These are phyloP conservation scores for Rhabdophis nuchalis DNA, from an alignment of 2,797 vertebrate species.

Conservation along the genomic window DNA sequence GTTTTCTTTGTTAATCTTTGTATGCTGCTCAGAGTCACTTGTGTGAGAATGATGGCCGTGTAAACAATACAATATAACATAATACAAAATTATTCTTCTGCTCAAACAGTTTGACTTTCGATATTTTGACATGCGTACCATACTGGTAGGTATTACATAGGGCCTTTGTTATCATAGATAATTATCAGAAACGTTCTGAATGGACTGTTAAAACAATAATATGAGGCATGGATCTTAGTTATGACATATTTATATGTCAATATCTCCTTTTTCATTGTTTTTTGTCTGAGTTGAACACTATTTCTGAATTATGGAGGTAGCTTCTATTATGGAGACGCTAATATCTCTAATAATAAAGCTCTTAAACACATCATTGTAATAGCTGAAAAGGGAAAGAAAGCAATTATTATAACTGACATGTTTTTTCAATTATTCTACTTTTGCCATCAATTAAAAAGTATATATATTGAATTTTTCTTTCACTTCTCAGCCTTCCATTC, in stretches of 20 bases:
- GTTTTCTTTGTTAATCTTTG: not conserved
- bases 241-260: not conserved
- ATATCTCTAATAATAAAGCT: not conserved
- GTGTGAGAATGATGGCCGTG: not conserved
- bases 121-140: not conserved
- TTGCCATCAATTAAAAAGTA: not conserved
- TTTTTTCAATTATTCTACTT: not conserved
- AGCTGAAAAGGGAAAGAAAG: not conserved
- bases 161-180: not conserved
- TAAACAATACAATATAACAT: not conserved
- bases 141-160: not conserved
- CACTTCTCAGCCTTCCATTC: not conserved
- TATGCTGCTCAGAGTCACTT: not conserved
- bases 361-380: not conserved
- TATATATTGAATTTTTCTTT: not conserved
- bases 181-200: not conserved
- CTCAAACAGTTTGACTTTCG: not conserved
- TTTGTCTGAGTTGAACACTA: not conserved
- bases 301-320: not conserved
- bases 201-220: not conserved
- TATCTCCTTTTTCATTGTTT: not conserved
- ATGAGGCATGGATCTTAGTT: not conserved
- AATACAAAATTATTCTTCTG: not conserved
- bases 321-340: not conserved
- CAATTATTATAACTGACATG: not conserved